These are phyloP conservation scores for Leptoteleia sp. DNA, from an alignment of 1,140 invertebrate species.

Conservation along the genomic window DNA sequence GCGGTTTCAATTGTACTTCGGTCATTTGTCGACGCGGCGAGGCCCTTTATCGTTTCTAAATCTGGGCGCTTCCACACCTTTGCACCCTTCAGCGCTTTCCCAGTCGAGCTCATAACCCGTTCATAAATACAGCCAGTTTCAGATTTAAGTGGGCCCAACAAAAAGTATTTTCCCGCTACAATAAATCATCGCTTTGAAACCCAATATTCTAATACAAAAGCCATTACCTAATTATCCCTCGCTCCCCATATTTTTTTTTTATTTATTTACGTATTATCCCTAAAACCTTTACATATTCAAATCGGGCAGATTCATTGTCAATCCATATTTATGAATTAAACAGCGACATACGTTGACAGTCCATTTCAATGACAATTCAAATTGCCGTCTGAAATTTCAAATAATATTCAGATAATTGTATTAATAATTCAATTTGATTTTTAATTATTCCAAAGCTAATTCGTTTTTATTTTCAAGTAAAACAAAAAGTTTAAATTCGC, in stretches of 20 bases:
- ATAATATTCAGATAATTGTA: too few relatives aligned
- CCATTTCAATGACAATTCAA: constrained; percentile 9
- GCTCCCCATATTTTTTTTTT: neutral
- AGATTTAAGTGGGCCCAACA: constrained; percentile 32
- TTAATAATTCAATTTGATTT: too few relatives aligned
- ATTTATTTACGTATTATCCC: constrained; percentile 1
- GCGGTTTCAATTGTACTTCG: neutral
- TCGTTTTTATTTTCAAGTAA: too few relatives aligned
- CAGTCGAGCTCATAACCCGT: constrained; percentile 12
- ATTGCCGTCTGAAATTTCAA: too few relatives aligned
- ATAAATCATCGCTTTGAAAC: constrained; percentile 40
- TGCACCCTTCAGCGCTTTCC: constrained; percentile 25
- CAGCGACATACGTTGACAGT: neutral
- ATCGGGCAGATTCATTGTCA: neutral
- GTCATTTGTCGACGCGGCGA: constrained; percentile 1
- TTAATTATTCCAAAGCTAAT: too few relatives aligned
- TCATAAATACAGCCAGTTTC: constrained; percentile 1
- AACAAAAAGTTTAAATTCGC: too few relatives aligned
- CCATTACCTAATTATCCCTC: constrained; percentile 49
- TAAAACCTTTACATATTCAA: constrained; percentile 16
- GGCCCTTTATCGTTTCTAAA: neutral
- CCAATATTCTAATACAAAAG: constrained; percentile 39
- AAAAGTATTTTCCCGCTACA: constrained; percentile 37
- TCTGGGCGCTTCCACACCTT: constrained; percentile 11
- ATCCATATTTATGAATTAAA: neutral